Evolutionary conservation across 2,113 vertebrate genomes (phyloP).

Genomic region (Calypte anna): DNA sequence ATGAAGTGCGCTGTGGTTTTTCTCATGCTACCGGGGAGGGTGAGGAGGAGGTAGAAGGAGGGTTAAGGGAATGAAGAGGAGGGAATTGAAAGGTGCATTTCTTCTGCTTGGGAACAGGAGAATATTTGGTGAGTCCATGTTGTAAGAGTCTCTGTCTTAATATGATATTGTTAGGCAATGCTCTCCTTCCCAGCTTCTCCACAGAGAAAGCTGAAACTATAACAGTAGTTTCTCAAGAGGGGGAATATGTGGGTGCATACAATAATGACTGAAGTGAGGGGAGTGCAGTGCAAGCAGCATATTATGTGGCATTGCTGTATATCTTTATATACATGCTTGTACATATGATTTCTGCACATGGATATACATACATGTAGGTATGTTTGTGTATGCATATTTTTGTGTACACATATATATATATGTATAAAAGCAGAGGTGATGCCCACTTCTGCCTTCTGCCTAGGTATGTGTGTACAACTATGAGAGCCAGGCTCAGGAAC

Average conservation of each 20-base stretch:
- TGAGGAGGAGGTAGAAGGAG: not conserved
- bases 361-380: not conserved
- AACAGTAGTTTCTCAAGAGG: not conserved
- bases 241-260: too few species aligned
- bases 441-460: not conserved
- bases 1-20: not conserved
- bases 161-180: not conserved
- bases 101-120: not conserved
- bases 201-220: not conserved
- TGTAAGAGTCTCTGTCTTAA: not conserved
- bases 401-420: too few species aligned
- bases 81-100: not conserved
- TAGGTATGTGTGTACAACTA: fast-evolving
- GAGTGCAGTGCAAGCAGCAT: not conserved
- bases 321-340: not conserved
- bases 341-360: not conserved
- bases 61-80: not conserved
- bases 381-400: too few species aligned
- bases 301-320: not conserved
- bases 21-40: not conserved
- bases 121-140: not conserved
- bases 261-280: not conserved
- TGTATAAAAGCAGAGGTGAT: not conserved
- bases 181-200: not conserved
- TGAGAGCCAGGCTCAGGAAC: not conserved